These are phyloP conservation scores for Mormyrops attenuatus DNA, from an alignment of 2,797 vertebrate species.

Conservation along the genomic window DNA sequence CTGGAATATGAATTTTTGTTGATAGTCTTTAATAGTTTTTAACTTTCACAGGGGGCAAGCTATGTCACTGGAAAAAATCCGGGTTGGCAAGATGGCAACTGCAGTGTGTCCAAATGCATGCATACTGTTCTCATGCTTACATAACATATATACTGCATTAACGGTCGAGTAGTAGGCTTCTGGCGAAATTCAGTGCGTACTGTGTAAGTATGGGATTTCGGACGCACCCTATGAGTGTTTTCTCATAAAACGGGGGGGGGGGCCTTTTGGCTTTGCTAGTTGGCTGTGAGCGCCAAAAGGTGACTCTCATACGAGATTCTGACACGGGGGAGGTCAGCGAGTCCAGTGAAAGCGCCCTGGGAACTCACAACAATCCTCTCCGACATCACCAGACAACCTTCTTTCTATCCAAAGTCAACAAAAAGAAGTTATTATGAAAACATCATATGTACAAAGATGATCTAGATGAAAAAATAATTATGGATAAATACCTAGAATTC, in stretches of 20 bases:
- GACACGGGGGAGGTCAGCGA: slow-evolving; percentile 14
- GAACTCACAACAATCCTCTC: slow-evolving; percentile 22
- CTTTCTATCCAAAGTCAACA: slow-evolving; percentile 17
- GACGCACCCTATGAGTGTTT: neutral
- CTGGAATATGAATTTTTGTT: neutral
- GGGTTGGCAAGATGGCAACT: neutral
- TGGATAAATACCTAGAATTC: neutral
- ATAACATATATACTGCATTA: neutral
- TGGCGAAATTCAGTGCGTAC: neutral
- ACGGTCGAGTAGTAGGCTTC: neutral
- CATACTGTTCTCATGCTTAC: neutral
- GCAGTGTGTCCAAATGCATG: neutral
- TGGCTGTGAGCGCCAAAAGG: neutral
- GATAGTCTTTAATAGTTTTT: neutral
- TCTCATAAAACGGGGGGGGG: neutral
- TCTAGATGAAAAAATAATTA: slow-evolving; percentile 8
- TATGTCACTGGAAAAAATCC: neutral
- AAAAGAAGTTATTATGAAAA: slow-evolving; percentile 21
- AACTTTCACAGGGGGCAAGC: neutral
- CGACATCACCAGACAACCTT: neutral
- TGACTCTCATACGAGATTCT: slow-evolving; percentile 14
- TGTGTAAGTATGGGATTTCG: neutral
- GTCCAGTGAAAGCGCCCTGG: slow-evolving; percentile 16
- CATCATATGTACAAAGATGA: slow-evolving; percentile 7
- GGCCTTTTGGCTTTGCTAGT: slow-evolving; percentile 8